Conservation (phyloP, 35 echinoderm and acorn worm species). For the Ophiothrix spiculata region DNA sequence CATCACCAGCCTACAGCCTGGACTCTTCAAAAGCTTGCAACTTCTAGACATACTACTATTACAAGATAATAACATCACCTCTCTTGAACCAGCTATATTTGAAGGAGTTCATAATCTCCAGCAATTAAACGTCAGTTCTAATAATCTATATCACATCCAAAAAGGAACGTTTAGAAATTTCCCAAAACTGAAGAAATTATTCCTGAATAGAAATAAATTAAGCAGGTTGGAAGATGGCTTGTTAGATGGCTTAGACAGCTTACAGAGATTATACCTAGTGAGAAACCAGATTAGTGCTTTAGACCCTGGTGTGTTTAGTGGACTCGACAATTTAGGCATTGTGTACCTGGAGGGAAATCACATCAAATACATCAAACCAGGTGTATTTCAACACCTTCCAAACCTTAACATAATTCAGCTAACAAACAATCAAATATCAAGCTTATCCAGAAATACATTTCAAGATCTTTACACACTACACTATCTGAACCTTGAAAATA, state of each 20-base stretch:
- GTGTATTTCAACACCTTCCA: neutral
- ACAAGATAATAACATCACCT: neutral
- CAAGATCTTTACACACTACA: neutral
- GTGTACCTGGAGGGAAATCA: neutral
- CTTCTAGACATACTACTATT: neutral
- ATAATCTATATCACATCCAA: neutral
- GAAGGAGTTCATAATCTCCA: neutral
- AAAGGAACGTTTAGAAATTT: neutral
- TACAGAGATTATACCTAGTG: neutral
- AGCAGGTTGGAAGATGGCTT: neutral
- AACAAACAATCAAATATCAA: neutral
- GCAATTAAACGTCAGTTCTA: neutral
- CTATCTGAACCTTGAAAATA: neutral
- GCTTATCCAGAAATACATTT: neutral
- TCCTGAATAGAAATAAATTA: neutral
- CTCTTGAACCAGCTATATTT: neutral
- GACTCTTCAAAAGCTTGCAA: neutral
- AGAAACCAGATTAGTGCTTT: neutral
- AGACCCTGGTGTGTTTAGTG: neutral
- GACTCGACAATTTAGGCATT: neutral
- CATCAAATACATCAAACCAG: neutral
- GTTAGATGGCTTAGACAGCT: neutral
- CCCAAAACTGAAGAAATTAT: neutral
- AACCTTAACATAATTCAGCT: neutral
- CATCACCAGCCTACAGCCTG: neutral